Base-by-base conservation (phyloP, 2,888 invertebrate genomes). In the Sarcophaga carnaria region DNA sequence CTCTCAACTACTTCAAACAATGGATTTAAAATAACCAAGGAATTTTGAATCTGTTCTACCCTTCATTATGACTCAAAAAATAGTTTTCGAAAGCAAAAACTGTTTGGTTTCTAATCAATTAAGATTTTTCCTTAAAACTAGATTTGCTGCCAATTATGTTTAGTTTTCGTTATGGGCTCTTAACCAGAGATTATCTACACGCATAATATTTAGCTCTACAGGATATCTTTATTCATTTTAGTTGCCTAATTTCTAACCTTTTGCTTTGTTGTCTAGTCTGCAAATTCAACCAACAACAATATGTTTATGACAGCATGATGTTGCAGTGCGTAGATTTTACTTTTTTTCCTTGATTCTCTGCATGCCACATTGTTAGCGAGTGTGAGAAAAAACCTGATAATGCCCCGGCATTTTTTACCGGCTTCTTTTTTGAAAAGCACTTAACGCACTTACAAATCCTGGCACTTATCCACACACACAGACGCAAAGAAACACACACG, bases 381-480 rank as follows among this genome's bases (percentile, higher is more conserved):
- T 83, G 86, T 69, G 83, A 72, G 71, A 79, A 80, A 69, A 83
- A 80, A 79, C 71, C 76, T 74, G 63, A 25, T 25, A 14, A 25
- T 17, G 2, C 6, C 45, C 37, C 6, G 12, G 70, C 49, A 66
- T 78, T 80, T 80, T 80, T 75, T 25, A 47, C 37, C 37, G 63
- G 80, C 69, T 37, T 37, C 37, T 8, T 37, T 37, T 37, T 37
- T 80, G 76, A 86, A 83, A 76, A 76, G 72, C 63, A 77, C 77
- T 83, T 86, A 77, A 78, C 47, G 67, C 74, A 74, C 63, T 80
- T 72, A 77, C 62, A 86, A 83, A 77, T 80, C 83, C 80, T 69
- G 80, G 47, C 74, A 83, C 71, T 83, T 83, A 63, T 66, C 74
- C 25, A 49, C 4, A 77, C 60, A n/a, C 17, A 49, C 45, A 80